These are phyloP conservation scores for Calephelis nemesis DNA, from an alignment of 1,140 invertebrate species.

Conservation along the genomic window DNA sequence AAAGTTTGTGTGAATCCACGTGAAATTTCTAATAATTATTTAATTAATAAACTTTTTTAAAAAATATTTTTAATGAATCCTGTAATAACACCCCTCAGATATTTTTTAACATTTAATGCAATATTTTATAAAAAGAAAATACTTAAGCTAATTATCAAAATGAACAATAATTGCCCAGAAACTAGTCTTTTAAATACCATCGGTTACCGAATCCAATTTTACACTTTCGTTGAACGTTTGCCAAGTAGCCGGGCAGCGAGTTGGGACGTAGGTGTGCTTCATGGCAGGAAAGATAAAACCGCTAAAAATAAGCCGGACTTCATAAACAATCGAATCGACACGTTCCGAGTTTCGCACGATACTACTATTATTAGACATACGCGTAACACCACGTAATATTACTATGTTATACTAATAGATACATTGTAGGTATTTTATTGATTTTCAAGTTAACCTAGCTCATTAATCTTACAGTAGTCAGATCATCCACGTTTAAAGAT, in stretches of 20 bases:
- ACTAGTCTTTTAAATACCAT: slow-evolving; percentile 22
- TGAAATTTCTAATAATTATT: too few species aligned
- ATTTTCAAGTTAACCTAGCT: too few species aligned
- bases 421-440: neutral
- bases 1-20: too few species aligned
- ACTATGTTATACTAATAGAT: neutral
- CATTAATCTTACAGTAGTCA: too few species aligned
- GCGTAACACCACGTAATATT: slow-evolving; percentile 14
- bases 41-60: too few species aligned
- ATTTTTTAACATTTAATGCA: too few species aligned
- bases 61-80: too few species aligned
- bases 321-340: slow-evolving; percentile 62
- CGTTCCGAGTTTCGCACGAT: slow-evolving; percentile 36
- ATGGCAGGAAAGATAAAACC: slow-evolving; percentile 72
- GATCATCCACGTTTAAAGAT: too few species aligned
- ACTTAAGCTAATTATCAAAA: neutral
- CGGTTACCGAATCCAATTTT: slow-evolving; percentile 56
- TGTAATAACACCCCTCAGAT: too few species aligned
- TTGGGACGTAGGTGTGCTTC: slow-evolving; percentile 55
- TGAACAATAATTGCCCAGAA: slow-evolving; percentile 4
- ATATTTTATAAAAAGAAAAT: too few species aligned
- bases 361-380: slow-evolving; percentile 12
- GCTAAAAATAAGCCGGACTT: slow-evolving; percentile 62
- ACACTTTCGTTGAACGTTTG: slow-evolving; percentile 65
- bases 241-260: slow-evolving; percentile 44